These are phyloP conservation scores for Camponotus fellah DNA, from an alignment of 2,888 invertebrate genomes.

Conservation along the genomic window DNA sequence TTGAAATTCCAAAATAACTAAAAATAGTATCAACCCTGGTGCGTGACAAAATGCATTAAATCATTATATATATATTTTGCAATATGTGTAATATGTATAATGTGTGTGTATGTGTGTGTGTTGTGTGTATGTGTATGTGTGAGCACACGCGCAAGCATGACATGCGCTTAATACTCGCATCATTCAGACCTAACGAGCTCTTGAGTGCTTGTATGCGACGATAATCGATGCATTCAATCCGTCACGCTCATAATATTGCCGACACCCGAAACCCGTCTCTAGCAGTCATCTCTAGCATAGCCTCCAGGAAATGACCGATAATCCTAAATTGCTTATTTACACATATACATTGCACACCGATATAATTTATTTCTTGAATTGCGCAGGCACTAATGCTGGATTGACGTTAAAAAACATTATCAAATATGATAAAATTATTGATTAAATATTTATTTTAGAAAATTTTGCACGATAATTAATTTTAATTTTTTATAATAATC, in stretches of 20 bases:
- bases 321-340: neutral
- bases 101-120: neutral
- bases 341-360: neutral
- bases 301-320: neutral
- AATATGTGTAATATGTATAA: neutral
- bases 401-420: neutral
- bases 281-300: conserved; percentile 22
- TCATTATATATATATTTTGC: conserved; percentile 15
- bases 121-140: neutral
- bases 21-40: neutral
- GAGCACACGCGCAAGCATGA: conserved; percentile 9
- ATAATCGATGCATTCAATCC: conserved; percentile 65
- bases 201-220: conserved; percentile 49
- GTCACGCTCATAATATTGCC: conserved; percentile 53
- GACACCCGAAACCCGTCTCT: conserved; percentile 39
- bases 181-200: conserved; percentile 53
- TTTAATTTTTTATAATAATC: neutral
- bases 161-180: conserved; percentile 43
- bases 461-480: neutral
- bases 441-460: neutral
- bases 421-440: neutral
- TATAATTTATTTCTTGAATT: neutral
- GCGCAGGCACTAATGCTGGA: neutral
- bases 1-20: neutral
- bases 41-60: neutral